Base-by-base conservation (phyloP, 2,113 vertebrate species). In the Platysternon megacephalum region DNA sequence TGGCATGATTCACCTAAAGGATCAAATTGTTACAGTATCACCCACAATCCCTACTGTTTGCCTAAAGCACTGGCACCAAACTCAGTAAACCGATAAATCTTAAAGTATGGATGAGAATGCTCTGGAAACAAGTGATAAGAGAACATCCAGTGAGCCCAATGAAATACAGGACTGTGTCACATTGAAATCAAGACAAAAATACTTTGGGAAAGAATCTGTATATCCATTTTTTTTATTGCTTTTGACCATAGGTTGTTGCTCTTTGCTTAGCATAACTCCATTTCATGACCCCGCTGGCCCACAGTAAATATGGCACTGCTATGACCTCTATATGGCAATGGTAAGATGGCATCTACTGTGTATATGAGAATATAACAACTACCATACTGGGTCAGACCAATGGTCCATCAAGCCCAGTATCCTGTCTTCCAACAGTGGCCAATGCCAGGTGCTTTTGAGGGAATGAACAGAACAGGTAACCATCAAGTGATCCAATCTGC, bases 151-250 rank as follows among this genome's bases (percentile, higher is more conserved):
- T 42, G 51, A 82, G 39, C 16, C 56, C 51, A 88, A 5, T 32
- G 35, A 81, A 83, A 16, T 44, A 16, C 0, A 1, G 22, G 4
- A 88, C 39, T 56, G 55, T 22, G 48, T 13, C 61, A 3, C 79
- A 91, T 85, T 89, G 78, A 78, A 94, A 86, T 26, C 24, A 56
- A 46, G 35, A 80, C 78, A 44, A 56, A 93, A 96, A 78, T 68
- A 14, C 21, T 82, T 95, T 48, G 39, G 52, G 22, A 89, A 91
- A 87, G 16, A 44, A 3, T 72, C 86, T 91, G 52, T 79, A 9
- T 61, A 58, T 48, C 6, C 10, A 24, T 85, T 90, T 90, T 93
- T 19, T 88, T 48, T 3, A 56, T 56, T 56, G 55, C 82, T 87
- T 58, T 82, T 78, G 35, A 85, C 4, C 12, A 11, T 48, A 56